Base-by-base conservation (phyloP, 1,140 invertebrate genomes). In the Aphaenogaster rudis region DNA sequence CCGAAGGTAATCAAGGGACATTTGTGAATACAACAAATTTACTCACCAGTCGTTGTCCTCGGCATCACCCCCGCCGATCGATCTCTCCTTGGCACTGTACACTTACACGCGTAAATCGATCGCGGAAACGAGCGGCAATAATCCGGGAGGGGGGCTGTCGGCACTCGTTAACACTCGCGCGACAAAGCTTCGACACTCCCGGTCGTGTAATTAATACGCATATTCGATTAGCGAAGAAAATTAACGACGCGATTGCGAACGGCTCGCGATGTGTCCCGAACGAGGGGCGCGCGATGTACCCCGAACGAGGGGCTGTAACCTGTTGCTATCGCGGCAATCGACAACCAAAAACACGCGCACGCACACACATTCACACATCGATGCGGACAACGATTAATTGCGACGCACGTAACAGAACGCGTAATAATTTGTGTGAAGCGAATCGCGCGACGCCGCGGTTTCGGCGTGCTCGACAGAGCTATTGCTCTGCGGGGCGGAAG, bases 41-140 rank as follows among this genome's bases (percentile, higher is more conserved):
- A 48, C 66, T 69, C n/a, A 48, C 64, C 39, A 69, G 42, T 21
- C 64, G 64, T 33, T 33, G 66, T 69, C 66, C 66, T 69, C 66
- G 42, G 21, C 42, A 15, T 50, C 21, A 8, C 2, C n/a, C 36
- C 64, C 39, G 64, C 9, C 39, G 21, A 66, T 33, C 2, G 42
- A n/a, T 13, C 50, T 36, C n/a, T 36, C n/a, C 72, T 57, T 13
- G 28, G 15, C 50, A 36, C 3, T 9, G 33, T 50, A n/a, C 50
- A 9, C 33, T 76, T 50, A 57, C 50, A 15, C 50, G 50, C 50
- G 72, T 21, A 76, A 76, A 74, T 9, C 66, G 39, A 69, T 45
- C 66, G 66, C 66, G 66, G 39, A 74, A 74, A 76, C 50, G 21
- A 21, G n/a, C 67, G 28, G 28, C 48, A 33, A 36, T 36, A 72